Base-by-base conservation (phyloP, 2,797 vertebrate genomes). In the Myotis vivesi region DNA sequence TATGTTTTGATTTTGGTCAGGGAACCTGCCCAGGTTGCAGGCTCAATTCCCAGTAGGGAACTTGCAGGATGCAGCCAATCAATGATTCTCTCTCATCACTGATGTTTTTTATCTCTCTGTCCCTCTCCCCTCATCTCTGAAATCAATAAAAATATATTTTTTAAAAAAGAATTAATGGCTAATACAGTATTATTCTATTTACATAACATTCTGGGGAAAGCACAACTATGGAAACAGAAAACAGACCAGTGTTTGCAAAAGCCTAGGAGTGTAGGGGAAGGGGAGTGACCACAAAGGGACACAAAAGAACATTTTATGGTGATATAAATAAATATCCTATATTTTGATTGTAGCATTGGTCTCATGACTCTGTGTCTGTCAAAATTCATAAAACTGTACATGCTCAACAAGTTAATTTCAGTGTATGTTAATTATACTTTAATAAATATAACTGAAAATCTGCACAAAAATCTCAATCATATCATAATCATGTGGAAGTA, bases 161-260 rank as follows among this genome's bases (percentile, higher is more conserved):
- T 57, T 2, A 25, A 57, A 57, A 57, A 57, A 57, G 23, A 89
- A n/a, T 69, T 86, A 73, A 69, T 9, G 6, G n/a, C 4, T 33
- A 46, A 55, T 36, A 59, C 20, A 64, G 13, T 38, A 87, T 64
- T 49, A 68, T 71, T 92, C 38, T 68, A 77, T 77, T 92, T 79
- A 81, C 17, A 15, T 64, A 41, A 75, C 23, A 62, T 13, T 68
- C n/a, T 75, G 8, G 23, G 36, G 91, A 85, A 77, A 69, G 22
- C n/a, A 79, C 41, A 95, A 79, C 28, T 88, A 66, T 9, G 92
- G 10, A 28, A 85, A 59, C 8, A 93, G 75, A 71, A 94, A 95
- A 85, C 8, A 87, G 10, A 76, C 1, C 15, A 81, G 13, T 69
- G 41, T 89, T 91, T 91, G 2, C 33, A 94, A 93, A 30, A 25